phyloP scores from a whole-genome alignment of 2,113 vertebrate genomes.

The Sciurus niger region DNA sequence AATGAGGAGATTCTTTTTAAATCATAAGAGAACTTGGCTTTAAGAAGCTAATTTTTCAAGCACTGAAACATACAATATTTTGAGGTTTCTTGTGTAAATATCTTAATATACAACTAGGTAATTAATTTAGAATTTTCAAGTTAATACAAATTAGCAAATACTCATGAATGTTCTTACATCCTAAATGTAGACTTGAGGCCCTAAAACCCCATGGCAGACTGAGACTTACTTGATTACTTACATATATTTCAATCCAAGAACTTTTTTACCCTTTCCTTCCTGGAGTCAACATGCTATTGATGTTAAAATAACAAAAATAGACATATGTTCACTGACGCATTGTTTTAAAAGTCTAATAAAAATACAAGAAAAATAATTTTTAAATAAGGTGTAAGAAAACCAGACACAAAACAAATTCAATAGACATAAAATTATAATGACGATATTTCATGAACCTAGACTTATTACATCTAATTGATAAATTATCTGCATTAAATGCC shows the following conservation, averaged over 20 bases:
- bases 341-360: background rate
- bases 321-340: background rate
- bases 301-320: background rate
- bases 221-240: background rate
- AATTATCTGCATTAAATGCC: background rate
- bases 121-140: slow-evolving; percentile 26
- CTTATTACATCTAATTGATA: background rate
- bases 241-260: background rate
- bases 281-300: background rate
- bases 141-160: slow-evolving; percentile 7
- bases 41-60: background rate
- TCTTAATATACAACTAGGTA: background rate
- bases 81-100: background rate
- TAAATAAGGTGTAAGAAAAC: slow-evolving; percentile 1
- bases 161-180: background rate
- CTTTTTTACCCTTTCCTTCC: background rate
- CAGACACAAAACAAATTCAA: background rate
- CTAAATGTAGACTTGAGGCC: background rate
- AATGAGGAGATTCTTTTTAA: background rate
- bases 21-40: background rate
- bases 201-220: background rate
- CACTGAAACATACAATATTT: background rate
- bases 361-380: slow-evolving; percentile 32
- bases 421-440: slow-evolving; percentile 14
- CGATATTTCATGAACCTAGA: background rate